Evolutionary conservation across 2,888 invertebrate genomes (phyloP).

Genomic region (Protonemura montana): DNA sequence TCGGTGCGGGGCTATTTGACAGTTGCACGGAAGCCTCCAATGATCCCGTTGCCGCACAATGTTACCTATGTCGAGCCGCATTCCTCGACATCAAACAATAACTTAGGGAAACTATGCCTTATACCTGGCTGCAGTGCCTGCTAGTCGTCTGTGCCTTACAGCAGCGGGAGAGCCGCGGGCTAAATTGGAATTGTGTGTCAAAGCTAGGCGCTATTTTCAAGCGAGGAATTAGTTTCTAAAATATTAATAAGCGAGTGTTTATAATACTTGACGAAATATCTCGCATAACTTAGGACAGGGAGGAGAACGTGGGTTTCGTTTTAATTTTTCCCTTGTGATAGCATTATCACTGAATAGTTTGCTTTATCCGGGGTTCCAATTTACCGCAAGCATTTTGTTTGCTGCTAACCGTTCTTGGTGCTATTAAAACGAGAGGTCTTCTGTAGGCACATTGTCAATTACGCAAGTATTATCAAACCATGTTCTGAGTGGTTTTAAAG

Average conservation of each 20-base stretch:
- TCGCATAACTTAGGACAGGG: background rate
- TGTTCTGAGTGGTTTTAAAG: no score
- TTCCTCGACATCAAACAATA: conserved; percentile 12
- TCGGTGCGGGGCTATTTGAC: background rate
- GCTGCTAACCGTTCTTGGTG: no score
- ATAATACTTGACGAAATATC: conserved; percentile 7
- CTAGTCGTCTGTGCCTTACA: background rate
- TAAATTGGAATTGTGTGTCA: background rate
- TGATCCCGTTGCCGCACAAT: background rate
- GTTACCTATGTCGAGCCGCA: background rate
- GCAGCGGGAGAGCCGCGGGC: background rate
- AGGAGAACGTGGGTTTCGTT: background rate
- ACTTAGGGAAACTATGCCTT: background rate
- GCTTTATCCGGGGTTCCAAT: background rate
- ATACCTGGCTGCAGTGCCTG: no score
- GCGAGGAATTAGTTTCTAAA: background rate
- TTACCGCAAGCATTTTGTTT: no score
- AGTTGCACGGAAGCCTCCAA: background rate
- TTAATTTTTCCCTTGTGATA: background rate
- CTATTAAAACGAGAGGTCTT: no score
- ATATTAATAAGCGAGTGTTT: background rate
- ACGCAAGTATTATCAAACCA: no score
- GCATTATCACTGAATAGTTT: background rate
- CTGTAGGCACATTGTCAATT: no score
- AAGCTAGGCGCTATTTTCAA: background rate